Evolutionary conservation across 2,113 vertebrate genomes (phyloP).

Genomic region (Rhipidura dahli): DNA sequence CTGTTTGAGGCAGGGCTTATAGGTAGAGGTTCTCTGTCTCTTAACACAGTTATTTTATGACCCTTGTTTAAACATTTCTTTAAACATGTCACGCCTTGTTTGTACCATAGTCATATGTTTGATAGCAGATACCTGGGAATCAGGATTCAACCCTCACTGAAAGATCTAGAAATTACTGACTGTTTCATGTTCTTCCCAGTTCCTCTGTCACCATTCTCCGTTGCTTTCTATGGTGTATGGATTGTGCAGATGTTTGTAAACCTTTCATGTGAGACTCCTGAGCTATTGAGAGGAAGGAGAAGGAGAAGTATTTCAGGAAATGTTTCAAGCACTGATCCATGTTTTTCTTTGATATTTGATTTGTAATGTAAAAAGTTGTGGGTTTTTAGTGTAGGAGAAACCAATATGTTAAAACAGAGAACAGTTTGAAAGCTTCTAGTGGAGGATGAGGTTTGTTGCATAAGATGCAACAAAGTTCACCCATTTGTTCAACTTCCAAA

Average conservation of each 20-base stretch:
- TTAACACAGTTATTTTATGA: background rate
- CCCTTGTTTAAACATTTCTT: background rate
- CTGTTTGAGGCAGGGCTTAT: background rate
- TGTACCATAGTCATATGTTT: background rate
- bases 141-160: background rate
- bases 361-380: background rate
- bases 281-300: background rate
- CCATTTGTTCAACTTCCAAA: background rate
- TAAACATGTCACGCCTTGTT: background rate
- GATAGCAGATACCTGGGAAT: background rate
- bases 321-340: background rate
- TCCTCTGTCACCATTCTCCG: background rate
- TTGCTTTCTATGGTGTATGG: background rate
- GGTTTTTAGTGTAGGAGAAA: background rate
- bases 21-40: background rate
- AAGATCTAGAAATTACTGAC: background rate
- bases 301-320: background rate
- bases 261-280: accelerated
- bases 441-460: background rate
- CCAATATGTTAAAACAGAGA: background rate
- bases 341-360: background rate
- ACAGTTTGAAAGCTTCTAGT: background rate
- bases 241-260: background rate
- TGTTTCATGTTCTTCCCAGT: background rate
- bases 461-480: background rate